phyloP scores from a whole-genome alignment of 1,140 invertebrate species.

The Anastatus disparis region DNA sequence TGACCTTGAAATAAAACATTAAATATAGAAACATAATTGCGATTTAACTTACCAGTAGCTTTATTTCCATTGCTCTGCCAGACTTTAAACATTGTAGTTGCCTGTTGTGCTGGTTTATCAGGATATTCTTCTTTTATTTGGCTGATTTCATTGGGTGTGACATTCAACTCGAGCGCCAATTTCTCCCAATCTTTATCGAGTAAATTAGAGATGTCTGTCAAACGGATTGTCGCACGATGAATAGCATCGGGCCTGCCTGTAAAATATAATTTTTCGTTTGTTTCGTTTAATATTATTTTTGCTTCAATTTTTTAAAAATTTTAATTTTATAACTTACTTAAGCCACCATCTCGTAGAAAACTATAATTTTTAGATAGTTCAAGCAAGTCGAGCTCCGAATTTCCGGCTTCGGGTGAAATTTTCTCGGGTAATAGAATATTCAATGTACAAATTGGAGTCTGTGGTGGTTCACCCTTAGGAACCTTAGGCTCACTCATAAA shows the following conservation, averaged over 20 bases:
- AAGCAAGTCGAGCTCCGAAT: slow-evolving; percentile 78
- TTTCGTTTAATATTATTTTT: background rate
- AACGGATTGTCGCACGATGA: slow-evolving; percentile 80
- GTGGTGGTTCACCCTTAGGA: slow-evolving; percentile 82
- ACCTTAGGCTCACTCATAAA: slow-evolving; percentile 96
- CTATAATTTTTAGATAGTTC: slow-evolving; percentile 76
- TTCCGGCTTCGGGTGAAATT: slow-evolving; percentile 75
- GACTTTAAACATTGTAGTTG: slow-evolving; percentile 91
- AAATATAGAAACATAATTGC: background rate
- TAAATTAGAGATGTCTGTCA: slow-evolving; percentile 92
- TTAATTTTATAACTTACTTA: slow-evolving; percentile 63
- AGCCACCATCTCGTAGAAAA: slow-evolving; percentile 69
- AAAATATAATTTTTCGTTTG: background rate
- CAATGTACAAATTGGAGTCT: slow-evolving; percentile 90
- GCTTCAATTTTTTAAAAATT: background rate
- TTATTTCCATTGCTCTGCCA: slow-evolving; percentile 83
- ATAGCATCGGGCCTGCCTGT: slow-evolving; percentile 74
- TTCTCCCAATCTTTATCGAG: slow-evolving; percentile 92
- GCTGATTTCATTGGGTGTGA: slow-evolving; percentile 87
- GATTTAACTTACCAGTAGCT: slow-evolving; percentile 73
- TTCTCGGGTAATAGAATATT: slow-evolving; percentile 87
- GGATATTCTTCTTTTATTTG: slow-evolving; percentile 88
- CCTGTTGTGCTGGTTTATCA: slow-evolving; percentile 87
- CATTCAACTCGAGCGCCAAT: slow-evolving; percentile 85
- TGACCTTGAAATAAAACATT: background rate